These are phyloP conservation scores for Sphyrna mokarran DNA, from an alignment of 2,113 vertebrate genomes.

Conservation along the genomic window DNA sequence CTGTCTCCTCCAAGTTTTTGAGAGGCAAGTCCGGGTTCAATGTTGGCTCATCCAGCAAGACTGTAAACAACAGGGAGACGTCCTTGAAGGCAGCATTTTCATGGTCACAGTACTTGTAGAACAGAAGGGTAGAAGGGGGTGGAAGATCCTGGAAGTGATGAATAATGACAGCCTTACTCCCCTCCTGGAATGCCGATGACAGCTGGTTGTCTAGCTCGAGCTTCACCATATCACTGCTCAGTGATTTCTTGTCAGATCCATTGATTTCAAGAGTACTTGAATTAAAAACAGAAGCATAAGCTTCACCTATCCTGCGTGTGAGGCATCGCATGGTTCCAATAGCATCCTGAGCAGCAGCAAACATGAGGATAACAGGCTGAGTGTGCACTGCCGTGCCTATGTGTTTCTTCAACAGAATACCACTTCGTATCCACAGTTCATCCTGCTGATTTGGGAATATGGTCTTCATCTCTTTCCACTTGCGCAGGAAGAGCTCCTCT, in stretches of 20 bases:
- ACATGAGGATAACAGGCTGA: slow-evolving; percentile 75
- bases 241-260: slow-evolving; percentile 50
- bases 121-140: slow-evolving; percentile 80
- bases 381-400: slow-evolving; percentile 57
- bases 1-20: slow-evolving; percentile 71
- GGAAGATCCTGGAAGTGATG: slow-evolving; percentile 81
- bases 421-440: slow-evolving; percentile 70
- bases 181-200: slow-evolving; percentile 61
- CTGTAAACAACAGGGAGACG: slow-evolving; percentile 74
- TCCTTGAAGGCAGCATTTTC: slow-evolving; percentile 83
- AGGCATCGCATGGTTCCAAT: slow-evolving; percentile 74
- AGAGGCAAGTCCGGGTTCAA: slow-evolving; percentile 54
- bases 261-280: slow-evolving; percentile 60
- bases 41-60: slow-evolving; percentile 66
- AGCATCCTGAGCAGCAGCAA: slow-evolving; percentile 62
- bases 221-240: slow-evolving; percentile 73
- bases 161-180: slow-evolving; percentile 67
- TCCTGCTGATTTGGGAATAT: slow-evolving; percentile 69
- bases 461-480: slow-evolving; percentile 56
- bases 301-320: slow-evolving; percentile 57
- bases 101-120: slow-evolving; percentile 95
- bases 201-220: slow-evolving; percentile 67
- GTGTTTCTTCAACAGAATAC: slow-evolving; percentile 70
- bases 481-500: slow-evolving; percentile 51
- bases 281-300: slow-evolving; percentile 59